Evolutionary conservation across 2,113 vertebrate species (phyloP).

Genomic region (Choloepus hoffmanni): DNA sequence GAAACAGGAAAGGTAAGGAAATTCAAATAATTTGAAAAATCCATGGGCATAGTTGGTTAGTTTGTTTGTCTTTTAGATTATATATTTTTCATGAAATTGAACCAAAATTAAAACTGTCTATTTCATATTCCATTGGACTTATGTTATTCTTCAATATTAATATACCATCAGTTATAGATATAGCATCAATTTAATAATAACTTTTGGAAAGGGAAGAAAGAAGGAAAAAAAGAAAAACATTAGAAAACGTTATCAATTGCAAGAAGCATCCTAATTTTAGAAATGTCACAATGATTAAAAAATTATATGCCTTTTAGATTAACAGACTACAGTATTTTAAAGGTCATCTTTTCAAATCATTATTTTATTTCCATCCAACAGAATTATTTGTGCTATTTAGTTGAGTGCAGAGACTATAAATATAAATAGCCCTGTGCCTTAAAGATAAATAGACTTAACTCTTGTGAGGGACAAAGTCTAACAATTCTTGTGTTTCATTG

Average conservation of each 20-base stretch:
- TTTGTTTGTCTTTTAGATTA: background rate
- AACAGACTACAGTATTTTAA: background rate
- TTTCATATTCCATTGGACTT: background rate
- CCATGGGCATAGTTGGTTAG: background rate
- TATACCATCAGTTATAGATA: background rate
- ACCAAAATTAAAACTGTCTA: background rate
- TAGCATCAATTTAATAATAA: conserved; percentile 10
- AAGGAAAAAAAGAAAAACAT: background rate
- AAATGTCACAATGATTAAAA: background rate
- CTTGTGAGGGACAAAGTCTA: background rate
- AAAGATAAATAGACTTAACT: conserved; percentile 13
- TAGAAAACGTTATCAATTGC: background rate
- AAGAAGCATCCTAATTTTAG: conserved; percentile 47
- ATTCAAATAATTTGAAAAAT: conserved; percentile 50
- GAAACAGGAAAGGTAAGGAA: background rate
- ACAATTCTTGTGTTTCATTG: background rate
- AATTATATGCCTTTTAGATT: background rate
- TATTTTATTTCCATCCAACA: conserved; percentile 28
- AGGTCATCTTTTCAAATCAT: conserved; percentile 22
- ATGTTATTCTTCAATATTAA: conserved; percentile 18
- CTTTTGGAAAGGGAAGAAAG: background rate
- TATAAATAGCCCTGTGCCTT: conserved; percentile 20
- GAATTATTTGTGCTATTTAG: background rate
- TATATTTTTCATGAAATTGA: background rate
- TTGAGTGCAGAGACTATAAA: background rate